phyloP scores from a whole-genome alignment of 2,888 invertebrate genomes.

The Phoenoteleia sp. region DNA sequence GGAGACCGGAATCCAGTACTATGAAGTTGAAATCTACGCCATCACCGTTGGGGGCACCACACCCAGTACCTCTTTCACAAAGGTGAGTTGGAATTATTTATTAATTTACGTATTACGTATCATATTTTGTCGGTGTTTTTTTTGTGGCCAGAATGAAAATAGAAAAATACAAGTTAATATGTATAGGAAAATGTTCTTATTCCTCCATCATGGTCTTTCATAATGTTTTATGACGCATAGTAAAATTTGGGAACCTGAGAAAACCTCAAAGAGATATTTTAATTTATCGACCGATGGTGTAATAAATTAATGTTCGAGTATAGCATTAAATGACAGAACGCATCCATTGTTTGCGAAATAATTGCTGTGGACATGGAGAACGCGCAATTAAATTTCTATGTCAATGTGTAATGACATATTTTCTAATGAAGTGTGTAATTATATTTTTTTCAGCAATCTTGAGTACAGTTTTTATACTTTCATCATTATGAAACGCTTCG shows the following conservation, averaged over 20 bases:
- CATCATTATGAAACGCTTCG: conserved; percentile 24
- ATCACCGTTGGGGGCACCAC: conserved; percentile 91
- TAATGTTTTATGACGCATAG: neutral
- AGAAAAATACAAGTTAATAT: too few species aligned
- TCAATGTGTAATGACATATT: conserved; percentile 58
- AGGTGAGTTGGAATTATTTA: conserved; percentile 88
- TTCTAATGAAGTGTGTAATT: conserved; percentile 63
- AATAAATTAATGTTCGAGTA: conserved; percentile 30
- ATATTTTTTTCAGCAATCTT: conserved; percentile 22
- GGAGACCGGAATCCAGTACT: conserved; percentile 93
- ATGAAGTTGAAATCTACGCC: conserved; percentile 95
- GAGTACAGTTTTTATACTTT: neutral
- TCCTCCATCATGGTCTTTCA: neutral
- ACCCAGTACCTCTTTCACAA: conserved; percentile 93
- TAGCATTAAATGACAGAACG: conserved; percentile 20
- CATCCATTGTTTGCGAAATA: conserved; percentile 40
- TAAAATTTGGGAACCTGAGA: neutral
- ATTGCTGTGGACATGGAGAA: conserved; percentile 35
- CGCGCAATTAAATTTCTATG: conserved; percentile 60
- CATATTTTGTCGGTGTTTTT: neutral
- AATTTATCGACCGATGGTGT: conserved; percentile 24
- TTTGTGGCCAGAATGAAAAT: too few species aligned
- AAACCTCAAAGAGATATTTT: neutral
- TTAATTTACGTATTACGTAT: neutral
- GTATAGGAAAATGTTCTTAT: neutral